phyloP scores from a whole-genome alignment of 2,113 vertebrate species.

The Gnathonemus echidnorhynchus region DNA sequence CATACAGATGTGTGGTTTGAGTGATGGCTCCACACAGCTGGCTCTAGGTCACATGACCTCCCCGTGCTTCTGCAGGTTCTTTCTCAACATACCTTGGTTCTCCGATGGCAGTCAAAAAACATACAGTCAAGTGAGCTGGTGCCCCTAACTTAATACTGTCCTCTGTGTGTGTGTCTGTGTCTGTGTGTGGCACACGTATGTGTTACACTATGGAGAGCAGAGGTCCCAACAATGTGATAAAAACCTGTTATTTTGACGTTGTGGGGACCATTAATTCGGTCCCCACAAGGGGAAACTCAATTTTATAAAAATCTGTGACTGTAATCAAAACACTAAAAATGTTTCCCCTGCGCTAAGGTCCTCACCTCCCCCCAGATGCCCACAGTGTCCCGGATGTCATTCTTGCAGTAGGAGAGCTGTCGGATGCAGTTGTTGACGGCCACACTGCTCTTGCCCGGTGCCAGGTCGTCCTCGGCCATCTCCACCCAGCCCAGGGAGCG shows the following conservation, averaged over 20 bases:
- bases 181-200: not conserved
- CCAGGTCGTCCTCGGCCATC: slow-evolving; percentile 87
- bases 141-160: not conserved
- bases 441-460: slow-evolving; percentile 81
- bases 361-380: slow-evolving; percentile 96
- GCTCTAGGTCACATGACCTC: not conserved
- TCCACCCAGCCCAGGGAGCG: slow-evolving; percentile 94
- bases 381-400: slow-evolving; percentile 86
- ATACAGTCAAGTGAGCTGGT: not conserved
- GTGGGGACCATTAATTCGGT: not conserved
- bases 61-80: not conserved
- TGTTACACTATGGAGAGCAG: not conserved
- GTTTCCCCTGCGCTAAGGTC: too few relatives aligned
- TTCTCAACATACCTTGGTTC: not conserved
- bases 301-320: not conserved
- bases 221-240: not conserved
- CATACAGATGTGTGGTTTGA: not conserved
- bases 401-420: slow-evolving; percentile 94
- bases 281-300: not conserved
- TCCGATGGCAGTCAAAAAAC: not conserved
- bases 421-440: slow-evolving; percentile 92
- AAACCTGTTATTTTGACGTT: not conserved
- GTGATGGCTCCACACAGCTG: not conserved
- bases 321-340: not conserved
- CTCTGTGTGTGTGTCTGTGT: not conserved